Evolutionary conservation across 2,113 vertebrate species (phyloP), one percentile per base, ranked within the genome.

Genomic region (Catagonus wagneri): DNA sequence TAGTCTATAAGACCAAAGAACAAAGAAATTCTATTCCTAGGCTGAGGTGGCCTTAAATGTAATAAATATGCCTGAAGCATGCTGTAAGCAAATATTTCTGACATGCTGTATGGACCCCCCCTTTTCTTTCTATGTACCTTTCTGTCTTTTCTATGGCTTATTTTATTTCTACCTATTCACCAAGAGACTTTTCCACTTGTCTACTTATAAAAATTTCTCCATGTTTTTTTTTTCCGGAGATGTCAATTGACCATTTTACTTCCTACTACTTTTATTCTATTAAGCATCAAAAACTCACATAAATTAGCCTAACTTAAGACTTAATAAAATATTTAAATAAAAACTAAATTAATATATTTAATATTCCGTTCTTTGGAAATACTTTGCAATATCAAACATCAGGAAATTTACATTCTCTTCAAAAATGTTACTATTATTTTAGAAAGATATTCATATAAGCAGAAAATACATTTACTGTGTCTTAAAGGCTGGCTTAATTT

Each of bases 1-100:
- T 98, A 98, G 94, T 96, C 96, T 95, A 36, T 96, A 96, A 97
- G 93, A 97, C 96, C 90, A 85, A 0, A 93, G 95, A 98, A 98
- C 94, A 98, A 98, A 98, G 95, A 83, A 61, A 97, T 94, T 97
- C 83, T 97, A 96, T 97, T 98, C 96, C 68, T 97, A 96, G 96
- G 95, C 0, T 96, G 95, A 93, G 93, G 83, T 97, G 95, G 83
- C 95, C 92, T 97, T 98, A 97, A 97, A 81, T 97, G 95, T 97
- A 90, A 97, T 94, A 97, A 98, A 97, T 96, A 65, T 9, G 78
- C 96, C 97, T 96, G 0, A 5, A 98, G 97, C 92, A 84, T 76
- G 95, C 96, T 91, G 4, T 72, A 96, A 97, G 98, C 86, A 0
- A 98, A 97, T 92, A 16, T 93, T 84, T 50, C 89, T 93, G 91